Percentiles rank a stretch among this genome's conserved stretches.
Evolutionary conservation across 30 jellyfish, hydroid and myxozoan genomes (phyloP).

Genomic region (Hydractinia echinata): DNA sequence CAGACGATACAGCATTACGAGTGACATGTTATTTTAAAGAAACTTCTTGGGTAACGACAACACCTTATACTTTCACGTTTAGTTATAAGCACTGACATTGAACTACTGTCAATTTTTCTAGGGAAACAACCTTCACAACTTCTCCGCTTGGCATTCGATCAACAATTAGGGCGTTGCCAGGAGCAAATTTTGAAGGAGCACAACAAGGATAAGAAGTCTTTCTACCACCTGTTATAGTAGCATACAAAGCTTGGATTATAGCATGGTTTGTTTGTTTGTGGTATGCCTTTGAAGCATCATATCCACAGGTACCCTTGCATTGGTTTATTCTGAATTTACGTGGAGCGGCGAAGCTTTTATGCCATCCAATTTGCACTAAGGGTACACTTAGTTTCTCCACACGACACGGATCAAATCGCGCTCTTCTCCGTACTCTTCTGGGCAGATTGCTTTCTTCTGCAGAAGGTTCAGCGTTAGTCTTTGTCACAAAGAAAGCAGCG

Average conservation of each 20-base stretch:
- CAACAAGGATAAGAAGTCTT: conserved; percentile 14
- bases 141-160: not conserved
- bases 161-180: not conserved
- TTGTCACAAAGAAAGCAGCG: not conserved
- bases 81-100: not conserved
- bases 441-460: not conserved
- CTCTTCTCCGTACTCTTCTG: not conserved
- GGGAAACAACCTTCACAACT: not conserved
- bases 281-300: not conserved
- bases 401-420: not conserved
- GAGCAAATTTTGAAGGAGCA: not conserved
- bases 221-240: not conserved
- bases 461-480: not conserved
- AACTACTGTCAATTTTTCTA: not conserved
- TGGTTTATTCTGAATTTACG: not conserved
- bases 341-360: not conserved
- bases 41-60: too few relatives aligned
- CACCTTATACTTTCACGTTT: too few relatives aligned
- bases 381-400: not conserved
- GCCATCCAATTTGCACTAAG: not conserved
- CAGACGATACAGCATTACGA: too few relatives aligned
- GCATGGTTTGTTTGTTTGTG: conserved; percentile 6
- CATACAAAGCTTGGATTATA: not conserved
- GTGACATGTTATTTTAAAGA: too few relatives aligned
- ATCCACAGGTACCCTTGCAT: not conserved